Evolutionary conservation across 2,888 invertebrate genomes (phyloP).

Genomic region (Oscheius onirici): DNA sequence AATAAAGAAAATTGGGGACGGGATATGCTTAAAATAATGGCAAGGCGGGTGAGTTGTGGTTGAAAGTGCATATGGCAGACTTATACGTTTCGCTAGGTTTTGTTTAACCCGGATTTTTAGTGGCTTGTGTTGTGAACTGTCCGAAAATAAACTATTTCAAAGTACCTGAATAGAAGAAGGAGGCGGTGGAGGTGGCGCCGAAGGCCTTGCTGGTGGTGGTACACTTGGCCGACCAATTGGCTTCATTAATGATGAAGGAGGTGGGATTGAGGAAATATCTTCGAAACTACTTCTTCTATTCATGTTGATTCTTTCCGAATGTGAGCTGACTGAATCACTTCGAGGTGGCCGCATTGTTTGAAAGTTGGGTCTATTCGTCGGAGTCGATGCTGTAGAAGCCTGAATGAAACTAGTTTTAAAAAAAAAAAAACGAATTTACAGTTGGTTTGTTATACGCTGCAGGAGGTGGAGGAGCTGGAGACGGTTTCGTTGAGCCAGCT

Average conservation of each 20-base stretch:
- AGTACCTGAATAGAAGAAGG: conserved; percentile 23
- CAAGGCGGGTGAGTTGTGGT: too few relatives aligned
- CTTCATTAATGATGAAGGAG: conserved; percentile 1
- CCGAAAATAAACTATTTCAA: too few relatives aligned
- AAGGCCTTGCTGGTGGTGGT: conserved; percentile 49
- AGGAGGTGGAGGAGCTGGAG: conserved; percentile 20
- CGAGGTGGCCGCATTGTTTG: conserved; percentile 25
- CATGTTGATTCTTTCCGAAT: conserved; percentile 3
- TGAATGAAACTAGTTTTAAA: neutral
- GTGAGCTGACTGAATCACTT: conserved; percentile 22
- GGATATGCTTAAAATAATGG: too few relatives aligned
- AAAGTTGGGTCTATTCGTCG: conserved; percentile 16
- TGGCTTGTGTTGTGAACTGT: too few relatives aligned
- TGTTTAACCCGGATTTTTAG: too few relatives aligned
- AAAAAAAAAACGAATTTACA: neutral
- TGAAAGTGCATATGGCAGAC: too few relatives aligned
- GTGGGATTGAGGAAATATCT: conserved; percentile 20
- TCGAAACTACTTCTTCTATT: conserved; percentile 16
- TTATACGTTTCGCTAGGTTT: too few relatives aligned
- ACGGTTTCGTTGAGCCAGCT: conserved; percentile 3
- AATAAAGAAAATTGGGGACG: too few relatives aligned
- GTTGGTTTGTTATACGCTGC: conserved; percentile 11
- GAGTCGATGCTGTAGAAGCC: conserved; percentile 9
- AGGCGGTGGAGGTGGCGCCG: conserved; percentile 49
- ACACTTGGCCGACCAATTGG: conserved; percentile 25